Conservation (phyloP, 2,797 vertebrate genomes). For the Acanthurus leucopareius region DNA sequence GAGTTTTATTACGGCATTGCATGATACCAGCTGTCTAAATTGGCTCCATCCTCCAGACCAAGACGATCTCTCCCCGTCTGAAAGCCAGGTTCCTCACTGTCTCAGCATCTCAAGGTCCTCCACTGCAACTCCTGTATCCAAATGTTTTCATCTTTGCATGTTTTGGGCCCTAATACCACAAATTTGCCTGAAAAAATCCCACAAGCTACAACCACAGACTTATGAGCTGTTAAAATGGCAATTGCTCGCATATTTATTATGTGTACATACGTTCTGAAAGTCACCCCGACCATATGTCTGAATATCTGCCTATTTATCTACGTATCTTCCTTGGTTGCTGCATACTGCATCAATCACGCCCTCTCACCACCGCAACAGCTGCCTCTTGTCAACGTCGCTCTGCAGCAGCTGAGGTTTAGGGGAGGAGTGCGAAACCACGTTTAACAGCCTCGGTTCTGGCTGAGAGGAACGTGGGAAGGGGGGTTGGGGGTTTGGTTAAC, state of each 20-base stretch:
- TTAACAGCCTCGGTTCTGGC: conserved; percentile 71
- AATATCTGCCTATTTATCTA: conserved; percentile 49
- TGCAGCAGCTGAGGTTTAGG: conserved; percentile 75
- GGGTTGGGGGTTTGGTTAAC: conserved; percentile 31
- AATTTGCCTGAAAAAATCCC: conserved; percentile 48
- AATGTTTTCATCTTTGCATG: conserved; percentile 40
- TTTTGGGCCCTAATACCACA: conserved; percentile 31
- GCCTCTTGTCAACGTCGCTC: conserved; percentile 72
- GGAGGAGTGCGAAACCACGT: conserved; percentile 59
- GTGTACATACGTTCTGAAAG: conserved; percentile 31
- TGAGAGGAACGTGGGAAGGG: conserved; percentile 10
- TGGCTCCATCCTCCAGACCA: conserved; percentile 30
- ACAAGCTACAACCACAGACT: conserved; percentile 41
- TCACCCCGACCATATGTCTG: conserved; percentile 35
- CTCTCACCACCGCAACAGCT: conserved; percentile 75
- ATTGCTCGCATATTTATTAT: conserved; percentile 30
- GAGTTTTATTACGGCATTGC: conserved; percentile 64
- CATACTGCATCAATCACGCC: conserved; percentile 65
- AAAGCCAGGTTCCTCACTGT: conserved; percentile 18
- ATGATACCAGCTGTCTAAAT: conserved; percentile 67
- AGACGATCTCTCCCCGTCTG: conserved; percentile 46
- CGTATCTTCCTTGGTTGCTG: conserved; percentile 50
- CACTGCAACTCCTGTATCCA: conserved; percentile 26
- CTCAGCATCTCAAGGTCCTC: conserved; percentile 37
- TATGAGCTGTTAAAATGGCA: conserved; percentile 45